Evolutionary conservation across 2,888 invertebrate species (phyloP).

Genomic region (Scaptomyza flava): DNA sequence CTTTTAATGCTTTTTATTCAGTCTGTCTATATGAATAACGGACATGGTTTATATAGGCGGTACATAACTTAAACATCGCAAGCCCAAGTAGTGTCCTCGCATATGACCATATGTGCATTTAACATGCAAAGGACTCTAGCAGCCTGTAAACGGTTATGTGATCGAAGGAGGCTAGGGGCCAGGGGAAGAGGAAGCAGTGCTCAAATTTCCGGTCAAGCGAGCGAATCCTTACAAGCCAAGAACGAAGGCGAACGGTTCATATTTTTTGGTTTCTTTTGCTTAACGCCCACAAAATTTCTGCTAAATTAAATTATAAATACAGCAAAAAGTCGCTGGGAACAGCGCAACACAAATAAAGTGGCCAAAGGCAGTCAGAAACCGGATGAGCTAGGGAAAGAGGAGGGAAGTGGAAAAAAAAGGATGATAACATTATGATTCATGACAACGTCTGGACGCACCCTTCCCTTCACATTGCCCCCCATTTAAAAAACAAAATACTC

Average conservation of each 20-base stretch:
- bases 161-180: constrained; percentile 1
- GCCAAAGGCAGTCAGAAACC: constrained; percentile 45
- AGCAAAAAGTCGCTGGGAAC: constrained; percentile 67
- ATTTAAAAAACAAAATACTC: neutral
- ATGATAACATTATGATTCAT: constrained; percentile 72
- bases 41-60: constrained; percentile 51
- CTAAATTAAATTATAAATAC: constrained; percentile 80
- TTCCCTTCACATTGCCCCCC: neutral
- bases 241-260: constrained; percentile 29
- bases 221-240: constrained; percentile 70
- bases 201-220: constrained; percentile 77
- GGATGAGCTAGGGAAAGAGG: neutral
- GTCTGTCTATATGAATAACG: constrained; percentile 37
- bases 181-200: constrained; percentile 21
- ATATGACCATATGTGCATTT: constrained; percentile 63
- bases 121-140: constrained; percentile 71
- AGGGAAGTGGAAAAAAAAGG: constrained; percentile 24
- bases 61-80: constrained; percentile 67
- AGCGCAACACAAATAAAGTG: constrained; percentile 61
- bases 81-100: constrained; percentile 42
- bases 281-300: constrained; percentile 78
- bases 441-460: constrained; percentile 61
- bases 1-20: neutral
- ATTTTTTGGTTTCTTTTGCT: constrained; percentile 59
- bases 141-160: constrained; percentile 50